phyloP scores from a whole-genome alignment of 1,140 invertebrate species.

The Achatina immaculata region DNA sequence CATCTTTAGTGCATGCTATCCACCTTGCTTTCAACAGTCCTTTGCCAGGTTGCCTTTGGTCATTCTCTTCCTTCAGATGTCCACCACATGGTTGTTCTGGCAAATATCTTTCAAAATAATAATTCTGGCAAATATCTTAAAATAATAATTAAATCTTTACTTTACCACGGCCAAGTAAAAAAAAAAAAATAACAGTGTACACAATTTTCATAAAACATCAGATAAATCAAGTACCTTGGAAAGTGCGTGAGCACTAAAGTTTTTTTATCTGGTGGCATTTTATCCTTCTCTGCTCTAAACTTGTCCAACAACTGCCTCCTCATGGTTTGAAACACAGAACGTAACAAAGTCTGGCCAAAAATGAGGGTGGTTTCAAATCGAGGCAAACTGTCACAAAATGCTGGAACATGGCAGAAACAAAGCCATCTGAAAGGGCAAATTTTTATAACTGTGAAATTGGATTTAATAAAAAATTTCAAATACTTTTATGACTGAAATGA shows the following conservation, averaged over 20 bases:
- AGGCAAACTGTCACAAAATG: conserved; percentile 92
- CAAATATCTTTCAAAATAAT: too few species aligned
- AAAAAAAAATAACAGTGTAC: too few species aligned
- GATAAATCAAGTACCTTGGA: conserved; percentile 73
- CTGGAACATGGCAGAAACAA: conserved; percentile 94
- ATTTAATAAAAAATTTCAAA: too few species aligned
- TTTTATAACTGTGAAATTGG: neutral
- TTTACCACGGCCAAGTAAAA: too few species aligned
- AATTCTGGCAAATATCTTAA: too few species aligned
- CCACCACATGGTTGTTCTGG: too few species aligned
- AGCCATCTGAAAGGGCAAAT: conserved; percentile 88
- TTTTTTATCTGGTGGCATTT: conserved; percentile 88
- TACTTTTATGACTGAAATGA: too few species aligned
- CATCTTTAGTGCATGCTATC: too few species aligned
- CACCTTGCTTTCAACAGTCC: too few species aligned
- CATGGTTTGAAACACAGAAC: conserved; percentile 90
- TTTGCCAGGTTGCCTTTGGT: too few species aligned
- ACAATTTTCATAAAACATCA: neutral
- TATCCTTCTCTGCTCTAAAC: conserved; percentile 87
- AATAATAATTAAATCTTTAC: too few species aligned
- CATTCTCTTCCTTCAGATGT: too few species aligned
- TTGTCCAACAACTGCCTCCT: conserved; percentile 91
- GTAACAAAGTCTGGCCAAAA: conserved; percentile 87
- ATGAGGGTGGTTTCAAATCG: conserved; percentile 91
- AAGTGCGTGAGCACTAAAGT: conserved; percentile 78